Evolutionary conservation across 1,140 invertebrate species (phyloP).

Genomic region (Euschistus heros): DNA sequence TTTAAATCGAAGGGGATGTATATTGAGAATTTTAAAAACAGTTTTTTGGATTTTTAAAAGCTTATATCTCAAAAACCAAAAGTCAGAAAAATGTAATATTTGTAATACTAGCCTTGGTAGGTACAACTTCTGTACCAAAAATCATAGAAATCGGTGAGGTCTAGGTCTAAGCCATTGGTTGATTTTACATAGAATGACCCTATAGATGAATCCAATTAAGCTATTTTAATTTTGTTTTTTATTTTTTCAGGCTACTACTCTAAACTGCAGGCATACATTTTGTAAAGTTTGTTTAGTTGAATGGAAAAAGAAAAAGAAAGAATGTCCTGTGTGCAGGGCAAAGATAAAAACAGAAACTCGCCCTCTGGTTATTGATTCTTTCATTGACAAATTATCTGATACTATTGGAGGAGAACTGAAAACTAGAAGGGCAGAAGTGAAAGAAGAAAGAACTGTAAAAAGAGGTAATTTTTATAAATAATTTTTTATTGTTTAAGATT

Average conservation of each 20-base stretch:
- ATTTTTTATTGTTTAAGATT: no score
- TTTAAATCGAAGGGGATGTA: no score
- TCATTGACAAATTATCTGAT: slow-evolving; percentile 23
- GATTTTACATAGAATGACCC: no score
- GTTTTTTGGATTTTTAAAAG: no score
- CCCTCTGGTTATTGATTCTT: slow-evolving; percentile 25
- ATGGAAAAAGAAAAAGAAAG: slow-evolving; percentile 60
- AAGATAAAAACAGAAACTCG: slow-evolving; percentile 37
- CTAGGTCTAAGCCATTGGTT: no score
- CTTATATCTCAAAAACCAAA: no score
- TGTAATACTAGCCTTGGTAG: no score
- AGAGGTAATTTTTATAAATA: no score
- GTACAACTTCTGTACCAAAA: no score
- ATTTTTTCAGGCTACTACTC: slow-evolving; percentile 45
- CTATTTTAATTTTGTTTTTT: slow-evolving; percentile 13
- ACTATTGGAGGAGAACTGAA: slow-evolving; percentile 21
- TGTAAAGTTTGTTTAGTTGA: slow-evolving; percentile 58
- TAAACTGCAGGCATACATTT: slow-evolving; percentile 69
- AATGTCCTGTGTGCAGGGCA: slow-evolving; percentile 60
- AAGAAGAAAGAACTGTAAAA: slow-evolving; percentile 15
- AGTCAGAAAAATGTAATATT: no score
- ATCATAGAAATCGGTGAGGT: no score
- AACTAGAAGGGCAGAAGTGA: slow-evolving; percentile 21
- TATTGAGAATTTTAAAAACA: no score
- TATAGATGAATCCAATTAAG: not conserved